These are phyloP conservation scores for Drosophila paulistorum DNA, from an alignment of 1,140 invertebrate genomes.

Conservation along the genomic window DNA sequence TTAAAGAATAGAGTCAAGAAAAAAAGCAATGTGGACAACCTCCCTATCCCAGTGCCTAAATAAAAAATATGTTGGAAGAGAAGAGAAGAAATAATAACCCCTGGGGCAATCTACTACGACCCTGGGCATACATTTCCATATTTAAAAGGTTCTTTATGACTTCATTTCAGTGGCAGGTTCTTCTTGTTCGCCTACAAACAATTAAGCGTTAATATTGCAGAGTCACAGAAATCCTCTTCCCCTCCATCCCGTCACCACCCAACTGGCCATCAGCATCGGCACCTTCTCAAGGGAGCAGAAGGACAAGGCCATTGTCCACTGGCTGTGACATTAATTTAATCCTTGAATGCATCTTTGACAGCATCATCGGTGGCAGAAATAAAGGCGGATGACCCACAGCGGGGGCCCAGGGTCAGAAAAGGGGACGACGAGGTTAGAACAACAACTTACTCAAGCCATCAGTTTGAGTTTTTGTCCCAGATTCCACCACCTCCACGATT, in stretches of 20 bases:
- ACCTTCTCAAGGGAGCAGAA: slow-evolving; percentile 9
- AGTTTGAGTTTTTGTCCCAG: slow-evolving; percentile 34
- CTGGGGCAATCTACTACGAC: slow-evolving; percentile 49
- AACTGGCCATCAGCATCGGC: neutral
- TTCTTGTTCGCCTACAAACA: slow-evolving; percentile 51
- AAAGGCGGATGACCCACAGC: neutral
- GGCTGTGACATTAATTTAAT: slow-evolving; percentile 81
- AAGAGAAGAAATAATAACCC: slow-evolving; percentile 19
- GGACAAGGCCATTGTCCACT: slow-evolving; percentile 65
- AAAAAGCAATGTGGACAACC: slow-evolving; percentile 23
- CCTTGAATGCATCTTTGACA: slow-evolving; percentile 81
- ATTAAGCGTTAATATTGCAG: slow-evolving; percentile 73
- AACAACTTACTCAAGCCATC: slow-evolving; percentile 41
- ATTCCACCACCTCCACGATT: neutral
- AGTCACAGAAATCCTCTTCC: slow-evolving; percentile 15
- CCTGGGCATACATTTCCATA: slow-evolving; percentile 73
- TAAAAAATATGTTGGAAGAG: slow-evolving; percentile 4
- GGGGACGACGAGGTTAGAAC: slow-evolving; percentile 13
- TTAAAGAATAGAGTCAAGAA: slow-evolving; percentile 66
- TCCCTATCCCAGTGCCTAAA: slow-evolving; percentile 12
- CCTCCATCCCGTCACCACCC: neutral
- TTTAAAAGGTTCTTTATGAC: slow-evolving; percentile 74
- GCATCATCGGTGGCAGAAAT: slow-evolving; percentile 41
- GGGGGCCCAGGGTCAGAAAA: neutral
- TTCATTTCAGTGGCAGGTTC: slow-evolving; percentile 70